These are phyloP conservation scores for Ibidorhyncha struthersii DNA, from an alignment of 2,113 vertebrate genomes.

Conservation along the genomic window DNA sequence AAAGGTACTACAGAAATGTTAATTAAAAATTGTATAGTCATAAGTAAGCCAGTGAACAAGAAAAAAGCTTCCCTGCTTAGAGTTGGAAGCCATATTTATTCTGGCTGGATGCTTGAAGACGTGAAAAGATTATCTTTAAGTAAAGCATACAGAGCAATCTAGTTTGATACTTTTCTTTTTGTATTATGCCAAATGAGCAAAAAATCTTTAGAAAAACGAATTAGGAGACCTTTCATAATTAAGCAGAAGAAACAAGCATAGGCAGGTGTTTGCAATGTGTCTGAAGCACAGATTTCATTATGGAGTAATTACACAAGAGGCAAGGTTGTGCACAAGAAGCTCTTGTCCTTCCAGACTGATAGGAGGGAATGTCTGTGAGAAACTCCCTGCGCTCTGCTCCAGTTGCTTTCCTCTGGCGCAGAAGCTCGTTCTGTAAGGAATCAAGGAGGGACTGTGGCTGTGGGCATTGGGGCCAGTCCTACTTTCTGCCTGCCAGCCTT, in stretches of 20 bases:
- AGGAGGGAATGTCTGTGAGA: rapidly evolving
- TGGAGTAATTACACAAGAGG: neutral
- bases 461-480: rapidly evolving
- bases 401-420: neutral
- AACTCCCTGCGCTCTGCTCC: rapidly evolving
- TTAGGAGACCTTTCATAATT: neutral
- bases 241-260: neutral
- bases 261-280: neutral
- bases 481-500: neutral
- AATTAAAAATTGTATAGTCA: constrained; percentile 74
- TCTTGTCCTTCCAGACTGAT: rapidly evolving
- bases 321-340: neutral
- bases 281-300: neutral
- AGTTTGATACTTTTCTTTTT: neutral
- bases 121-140: constrained; percentile 41
- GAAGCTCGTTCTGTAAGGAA: neutral
- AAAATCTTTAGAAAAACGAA: neutral
- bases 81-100: constrained; percentile 42
- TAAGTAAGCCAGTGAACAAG: constrained; percentile 48
- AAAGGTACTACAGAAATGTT: constrained; percentile 69
- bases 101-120: constrained; percentile 33
- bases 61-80: constrained; percentile 54
- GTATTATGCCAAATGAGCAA: neutral
- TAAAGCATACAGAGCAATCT: neutral
- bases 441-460: rapidly evolving